These are phyloP conservation scores for Acomys russatus DNA, from an alignment of 2,797 vertebrate genomes.

Conservation along the genomic window DNA sequence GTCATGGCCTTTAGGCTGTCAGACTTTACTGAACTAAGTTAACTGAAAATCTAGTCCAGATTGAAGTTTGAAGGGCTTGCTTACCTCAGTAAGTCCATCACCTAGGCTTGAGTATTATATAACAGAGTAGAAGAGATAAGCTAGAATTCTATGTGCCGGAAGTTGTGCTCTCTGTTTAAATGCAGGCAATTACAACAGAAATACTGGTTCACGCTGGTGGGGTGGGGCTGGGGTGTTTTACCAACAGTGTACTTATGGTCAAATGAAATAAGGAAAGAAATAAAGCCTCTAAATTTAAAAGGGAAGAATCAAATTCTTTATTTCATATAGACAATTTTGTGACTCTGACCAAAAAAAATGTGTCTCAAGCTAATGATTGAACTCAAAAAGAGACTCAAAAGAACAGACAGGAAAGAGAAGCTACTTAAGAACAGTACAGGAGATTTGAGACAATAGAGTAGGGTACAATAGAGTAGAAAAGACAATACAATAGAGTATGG, in stretches of 20 bases:
- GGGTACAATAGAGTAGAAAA: too few relatives aligned
- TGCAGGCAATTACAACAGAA: background rate
- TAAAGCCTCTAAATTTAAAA: background rate
- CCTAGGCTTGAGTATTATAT: background rate
- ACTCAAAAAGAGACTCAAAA: background rate
- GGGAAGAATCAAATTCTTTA: background rate
- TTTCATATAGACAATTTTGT: background rate
- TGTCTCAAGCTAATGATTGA: background rate
- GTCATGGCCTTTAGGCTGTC: background rate
- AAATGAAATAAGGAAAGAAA: background rate
- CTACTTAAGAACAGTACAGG: too few relatives aligned
- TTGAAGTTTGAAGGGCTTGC: background rate
- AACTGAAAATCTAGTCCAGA: background rate
- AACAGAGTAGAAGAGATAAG: background rate
- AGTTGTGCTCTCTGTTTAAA: background rate
- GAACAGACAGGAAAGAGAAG: too few relatives aligned
- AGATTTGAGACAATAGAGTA: too few relatives aligned
- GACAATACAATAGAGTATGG: too few relatives aligned
- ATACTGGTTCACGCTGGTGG: background rate
- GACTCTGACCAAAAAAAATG: background rate
- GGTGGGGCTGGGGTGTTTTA: background rate
- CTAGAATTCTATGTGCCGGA: background rate
- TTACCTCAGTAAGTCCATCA: background rate
- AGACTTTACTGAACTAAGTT: background rate
- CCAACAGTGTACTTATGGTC: background rate